Percentiles rank a stretch among this genome's conserved stretches.
Evolutionary conservation across 2,113 vertebrate species (phyloP).

Genomic region (Carlito syrichta): DNA sequence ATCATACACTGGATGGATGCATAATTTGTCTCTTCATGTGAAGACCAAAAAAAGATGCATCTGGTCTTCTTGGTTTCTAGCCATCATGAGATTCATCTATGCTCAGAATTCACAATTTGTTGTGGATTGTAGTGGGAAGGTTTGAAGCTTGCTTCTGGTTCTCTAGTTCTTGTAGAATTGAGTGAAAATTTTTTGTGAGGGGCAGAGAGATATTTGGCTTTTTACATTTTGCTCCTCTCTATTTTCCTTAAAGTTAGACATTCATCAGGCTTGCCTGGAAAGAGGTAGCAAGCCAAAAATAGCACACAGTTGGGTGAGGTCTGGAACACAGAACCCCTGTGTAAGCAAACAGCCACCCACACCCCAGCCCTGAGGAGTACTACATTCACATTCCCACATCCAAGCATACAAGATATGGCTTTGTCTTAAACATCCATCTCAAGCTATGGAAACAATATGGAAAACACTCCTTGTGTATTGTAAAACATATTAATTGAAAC

Average conservation of each 20-base stretch:
- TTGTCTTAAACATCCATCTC: constrained; percentile 57
- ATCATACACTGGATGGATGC: neutral
- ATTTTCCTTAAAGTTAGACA: constrained; percentile 41
- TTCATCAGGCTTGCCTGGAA: neutral
- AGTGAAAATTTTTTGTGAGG: neutral
- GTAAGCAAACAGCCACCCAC: constrained; percentile 5
- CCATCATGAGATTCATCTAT: neutral
- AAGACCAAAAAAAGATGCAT: neutral
- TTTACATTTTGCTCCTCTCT: neutral
- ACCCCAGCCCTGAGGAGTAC: neutral
- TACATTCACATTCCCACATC: neutral
- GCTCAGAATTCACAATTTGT: neutral
- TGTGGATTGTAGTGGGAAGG: constrained; percentile 26
- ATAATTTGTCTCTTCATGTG: neutral
- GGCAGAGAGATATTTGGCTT: neutral
- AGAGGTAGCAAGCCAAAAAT: constrained; percentile 31
- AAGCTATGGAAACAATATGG: constrained; percentile 57
- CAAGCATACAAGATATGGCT: neutral
- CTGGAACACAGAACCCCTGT: constrained; percentile 37
- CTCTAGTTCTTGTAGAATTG: constrained; percentile 13
- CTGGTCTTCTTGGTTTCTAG: neutral
- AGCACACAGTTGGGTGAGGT: neutral
- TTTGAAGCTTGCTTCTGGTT: constrained; percentile 39
- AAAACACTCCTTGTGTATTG: constrained; percentile 54
- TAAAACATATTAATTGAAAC: constrained; percentile 73